phyloP scores from a whole-genome alignment of 2,797 vertebrate genomes.

The Taeniopygia guttata region DNA sequence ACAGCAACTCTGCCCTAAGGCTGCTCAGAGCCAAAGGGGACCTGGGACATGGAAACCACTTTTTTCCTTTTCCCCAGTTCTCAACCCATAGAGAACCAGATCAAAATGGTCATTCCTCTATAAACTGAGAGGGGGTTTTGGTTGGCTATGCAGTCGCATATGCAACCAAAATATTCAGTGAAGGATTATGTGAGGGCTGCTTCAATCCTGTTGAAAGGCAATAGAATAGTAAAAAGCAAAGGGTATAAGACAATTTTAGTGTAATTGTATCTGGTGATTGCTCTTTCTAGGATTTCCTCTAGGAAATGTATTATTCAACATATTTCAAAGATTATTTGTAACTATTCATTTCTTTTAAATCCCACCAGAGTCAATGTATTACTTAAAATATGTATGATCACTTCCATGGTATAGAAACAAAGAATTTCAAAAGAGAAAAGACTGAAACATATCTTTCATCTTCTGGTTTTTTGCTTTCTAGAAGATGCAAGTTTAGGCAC shows the following conservation, averaged over 20 bases:
- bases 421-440: not conserved
- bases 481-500: not conserved
- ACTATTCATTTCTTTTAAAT: not conserved
- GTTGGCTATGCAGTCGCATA: not conserved
- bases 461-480: conserved; percentile 47
- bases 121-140: not conserved
- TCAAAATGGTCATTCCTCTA: not conserved
- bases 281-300: not conserved
- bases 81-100: not conserved
- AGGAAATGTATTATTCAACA: not conserved
- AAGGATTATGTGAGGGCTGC: not conserved
- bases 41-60: rapidly evolving
- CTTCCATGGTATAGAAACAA: not conserved
- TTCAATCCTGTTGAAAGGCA: not conserved
- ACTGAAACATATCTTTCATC: not conserved
- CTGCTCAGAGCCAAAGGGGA: not conserved
- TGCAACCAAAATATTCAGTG: not conserved
- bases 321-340: not conserved
- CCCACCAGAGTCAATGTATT: not conserved
- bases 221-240: not conserved
- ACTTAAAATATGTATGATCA: not conserved
- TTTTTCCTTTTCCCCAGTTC: not conserved
- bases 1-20: not conserved
- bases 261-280: not conserved
- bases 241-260: not conserved